Evolutionary conservation across 2,888 invertebrate genomes (phyloP).

Genomic region (Hydroisotoma schaefferi): DNA sequence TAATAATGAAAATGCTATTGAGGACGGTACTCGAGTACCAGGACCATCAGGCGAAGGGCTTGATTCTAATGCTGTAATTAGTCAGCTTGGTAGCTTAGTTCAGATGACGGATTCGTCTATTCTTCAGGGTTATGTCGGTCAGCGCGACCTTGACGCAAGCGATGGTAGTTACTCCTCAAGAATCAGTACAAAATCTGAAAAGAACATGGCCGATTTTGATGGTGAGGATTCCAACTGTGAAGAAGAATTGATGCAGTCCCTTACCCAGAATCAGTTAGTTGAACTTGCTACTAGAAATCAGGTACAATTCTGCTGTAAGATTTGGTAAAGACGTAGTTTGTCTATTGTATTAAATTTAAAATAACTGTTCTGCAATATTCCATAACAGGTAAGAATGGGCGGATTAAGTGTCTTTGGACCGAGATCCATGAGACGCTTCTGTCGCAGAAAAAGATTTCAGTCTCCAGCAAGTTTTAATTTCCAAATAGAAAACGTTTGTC

Average conservation of each 20-base stretch:
- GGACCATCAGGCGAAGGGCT: constrained; percentile 3
- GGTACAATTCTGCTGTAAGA: constrained; percentile 53
- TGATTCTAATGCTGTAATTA: constrained; percentile 53
- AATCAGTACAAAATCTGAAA: constrained; percentile 87
- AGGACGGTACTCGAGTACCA: background rate
- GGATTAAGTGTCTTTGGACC: constrained; percentile 21
- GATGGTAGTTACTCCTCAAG: constrained; percentile 88
- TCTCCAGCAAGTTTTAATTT: constrained; percentile 41
- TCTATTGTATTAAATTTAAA: too few relatives aligned
- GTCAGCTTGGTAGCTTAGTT: constrained; percentile 55
- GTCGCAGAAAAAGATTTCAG: constrained; percentile 43
- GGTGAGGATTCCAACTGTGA: constrained; percentile 86
- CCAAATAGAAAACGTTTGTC: constrained; percentile 69
- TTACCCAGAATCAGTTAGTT: constrained; percentile 56
- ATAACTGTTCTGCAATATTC: too few relatives aligned
- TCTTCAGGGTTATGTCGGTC: constrained; percentile 46
- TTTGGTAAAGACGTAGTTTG: too few relatives aligned
- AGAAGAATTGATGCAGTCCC: constrained; percentile 59
- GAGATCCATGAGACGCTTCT: constrained; percentile 38
- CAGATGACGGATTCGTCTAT: constrained; percentile 51
- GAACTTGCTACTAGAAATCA: constrained; percentile 62
- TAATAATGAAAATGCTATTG: background rate
- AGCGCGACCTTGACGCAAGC: constrained; percentile 49
- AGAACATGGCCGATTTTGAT: constrained; percentile 91
- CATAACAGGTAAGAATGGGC: constrained; percentile 1